Evolutionary conservation across 30 jellyfish, hydroid and myxozoan species (phyloP).

Genomic region (Mastigias papua): DNA sequence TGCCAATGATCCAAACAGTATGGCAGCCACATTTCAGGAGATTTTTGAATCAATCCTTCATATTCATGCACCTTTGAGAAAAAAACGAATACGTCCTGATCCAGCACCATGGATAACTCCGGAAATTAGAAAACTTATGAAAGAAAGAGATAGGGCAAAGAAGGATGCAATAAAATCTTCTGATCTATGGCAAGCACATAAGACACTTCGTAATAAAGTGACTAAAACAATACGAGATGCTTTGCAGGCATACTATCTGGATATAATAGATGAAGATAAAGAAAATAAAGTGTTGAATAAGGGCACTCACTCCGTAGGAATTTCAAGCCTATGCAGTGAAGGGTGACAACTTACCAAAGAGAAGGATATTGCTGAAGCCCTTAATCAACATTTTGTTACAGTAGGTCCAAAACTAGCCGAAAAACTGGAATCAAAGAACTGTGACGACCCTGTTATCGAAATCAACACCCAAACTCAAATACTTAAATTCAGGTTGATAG

Average conservation of each 20-base stretch:
- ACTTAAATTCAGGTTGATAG: conserved; percentile 12
- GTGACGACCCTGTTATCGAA: conserved; percentile 32
- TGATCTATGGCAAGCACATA: conserved; percentile 26
- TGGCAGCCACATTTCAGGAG: too few species aligned
- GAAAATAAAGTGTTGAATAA: conserved; percentile 37
- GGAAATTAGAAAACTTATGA: conserved; percentile 17
- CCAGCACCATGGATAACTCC: conserved; percentile 55
- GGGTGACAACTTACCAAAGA: conserved; percentile 37
- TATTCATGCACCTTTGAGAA: conserved; percentile 41
- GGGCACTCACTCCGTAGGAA: conserved; percentile 32
- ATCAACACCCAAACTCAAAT: conserved; percentile 16
- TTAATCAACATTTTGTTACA: too few species aligned
- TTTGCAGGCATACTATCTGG: conserved; percentile 64
- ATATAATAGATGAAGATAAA: conserved; percentile 30
- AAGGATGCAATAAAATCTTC: conserved; percentile 33
- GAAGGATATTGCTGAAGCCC: conserved; percentile 46
- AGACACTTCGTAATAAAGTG: conserved; percentile 45
- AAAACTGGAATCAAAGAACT: conserved; percentile 9
- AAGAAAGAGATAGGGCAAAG: conserved; percentile 27
- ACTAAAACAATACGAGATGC: too few species aligned
- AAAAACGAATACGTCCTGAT: conserved; percentile 3
- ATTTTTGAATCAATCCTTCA: conserved; percentile 42
- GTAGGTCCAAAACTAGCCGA: conserved; percentile 53
- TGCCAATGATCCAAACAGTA: conserved; percentile 37
- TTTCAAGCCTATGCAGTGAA: conserved; percentile 13